A percentile compares a stretch with the other conserved stretches of the same genome.
phyloP scores from a whole-genome alignment of 2,113 vertebrate species.

The Candoia aspera region DNA sequence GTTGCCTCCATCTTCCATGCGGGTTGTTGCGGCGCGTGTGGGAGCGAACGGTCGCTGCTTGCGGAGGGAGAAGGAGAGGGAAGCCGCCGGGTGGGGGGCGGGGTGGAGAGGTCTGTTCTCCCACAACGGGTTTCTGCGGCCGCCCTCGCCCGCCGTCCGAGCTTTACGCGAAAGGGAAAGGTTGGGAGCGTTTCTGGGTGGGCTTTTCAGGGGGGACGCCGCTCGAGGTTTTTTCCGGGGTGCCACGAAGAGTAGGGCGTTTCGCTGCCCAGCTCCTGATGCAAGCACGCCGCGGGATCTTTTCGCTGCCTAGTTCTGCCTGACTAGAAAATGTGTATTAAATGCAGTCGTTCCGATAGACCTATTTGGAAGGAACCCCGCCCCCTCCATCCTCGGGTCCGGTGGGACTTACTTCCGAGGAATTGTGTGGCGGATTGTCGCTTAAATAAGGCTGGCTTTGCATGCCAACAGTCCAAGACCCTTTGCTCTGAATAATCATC shows the following conservation, averaged over 20 bases:
- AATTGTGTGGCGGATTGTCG: not conserved
- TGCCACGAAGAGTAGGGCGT: not conserved
- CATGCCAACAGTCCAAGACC: not conserved
- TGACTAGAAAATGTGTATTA: not conserved
- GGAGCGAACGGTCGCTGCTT: not conserved
- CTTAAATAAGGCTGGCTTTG: not conserved
- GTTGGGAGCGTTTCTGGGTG: not conserved
- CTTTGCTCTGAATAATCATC: not conserved
- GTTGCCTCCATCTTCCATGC: not conserved
- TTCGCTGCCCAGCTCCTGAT: not conserved
- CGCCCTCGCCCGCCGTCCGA: not conserved
- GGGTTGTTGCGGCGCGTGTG: not conserved
- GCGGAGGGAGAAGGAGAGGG: not conserved
- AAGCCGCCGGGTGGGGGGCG: not conserved
- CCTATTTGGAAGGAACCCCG: not conserved
- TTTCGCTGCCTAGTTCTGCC: not conserved
- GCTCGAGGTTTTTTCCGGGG: not conserved
- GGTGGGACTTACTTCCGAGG: not conserved
- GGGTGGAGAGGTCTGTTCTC: not conserved
- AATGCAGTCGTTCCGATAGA: not conserved
- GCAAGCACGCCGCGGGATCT: not conserved
- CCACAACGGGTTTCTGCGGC: not conserved
- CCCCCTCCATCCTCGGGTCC: not conserved
- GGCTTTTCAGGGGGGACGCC: not conserved
- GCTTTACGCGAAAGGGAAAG: not conserved